Evolutionary conservation across 2,797 vertebrate species (phyloP).

Genomic region (Champsocephalus esox): DNA sequence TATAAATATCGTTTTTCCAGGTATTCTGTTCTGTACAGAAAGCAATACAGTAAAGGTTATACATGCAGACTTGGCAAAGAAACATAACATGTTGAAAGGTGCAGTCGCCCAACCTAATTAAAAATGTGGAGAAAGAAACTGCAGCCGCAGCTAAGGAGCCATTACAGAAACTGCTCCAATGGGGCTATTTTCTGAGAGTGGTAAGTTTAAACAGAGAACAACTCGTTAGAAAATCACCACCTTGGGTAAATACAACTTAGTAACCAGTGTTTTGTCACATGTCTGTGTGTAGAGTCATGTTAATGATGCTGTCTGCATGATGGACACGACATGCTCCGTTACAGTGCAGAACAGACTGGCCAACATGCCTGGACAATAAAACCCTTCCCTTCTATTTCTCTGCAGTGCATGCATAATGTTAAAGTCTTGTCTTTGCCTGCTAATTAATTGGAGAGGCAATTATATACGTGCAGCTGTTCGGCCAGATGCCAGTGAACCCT

Average conservation of each 20-base stretch:
- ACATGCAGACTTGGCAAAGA: slow-evolving; percentile 12
- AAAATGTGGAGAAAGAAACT: not conserved
- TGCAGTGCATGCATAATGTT: slow-evolving; percentile 72
- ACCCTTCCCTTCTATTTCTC: slow-evolving; percentile 45
- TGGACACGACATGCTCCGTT: slow-evolving; percentile 32
- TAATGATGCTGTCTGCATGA: slow-evolving; percentile 21
- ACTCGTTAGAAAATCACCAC: not conserved
- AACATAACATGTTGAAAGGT: not conserved
- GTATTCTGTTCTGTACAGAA: slow-evolving; percentile 19
- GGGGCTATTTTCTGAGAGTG: not conserved
- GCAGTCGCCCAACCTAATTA: not conserved
- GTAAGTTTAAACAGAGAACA: not conserved
- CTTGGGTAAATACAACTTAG: not conserved
- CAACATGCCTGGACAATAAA: slow-evolving; percentile 46
- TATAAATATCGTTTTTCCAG: not conserved
- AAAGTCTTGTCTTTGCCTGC: slow-evolving; percentile 68
- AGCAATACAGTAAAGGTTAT: slow-evolving; percentile 5
- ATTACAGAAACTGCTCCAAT: not conserved
- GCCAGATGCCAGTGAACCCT: slow-evolving; percentile 82
- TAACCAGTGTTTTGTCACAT: not conserved
- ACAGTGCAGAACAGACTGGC: slow-evolving; percentile 10
- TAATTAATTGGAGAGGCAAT: slow-evolving; percentile 83
- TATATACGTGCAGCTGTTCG: slow-evolving; percentile 81
- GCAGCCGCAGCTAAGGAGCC: not conserved
- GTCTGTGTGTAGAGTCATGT: not conserved